Base-by-base conservation (phyloP, 2,113 vertebrate genomes). In the Thomomys bottae region DNA sequence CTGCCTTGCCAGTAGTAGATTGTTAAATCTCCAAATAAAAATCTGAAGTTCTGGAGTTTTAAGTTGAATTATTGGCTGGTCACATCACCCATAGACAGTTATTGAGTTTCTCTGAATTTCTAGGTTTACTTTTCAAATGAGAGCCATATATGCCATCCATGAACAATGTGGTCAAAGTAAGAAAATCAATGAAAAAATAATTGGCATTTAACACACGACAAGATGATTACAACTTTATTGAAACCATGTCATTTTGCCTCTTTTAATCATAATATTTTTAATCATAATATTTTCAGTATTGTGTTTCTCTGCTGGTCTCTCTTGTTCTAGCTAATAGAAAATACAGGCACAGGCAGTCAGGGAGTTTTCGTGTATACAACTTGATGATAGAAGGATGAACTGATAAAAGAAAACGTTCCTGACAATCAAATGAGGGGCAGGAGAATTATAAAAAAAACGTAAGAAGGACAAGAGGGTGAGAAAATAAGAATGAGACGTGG, bases 251-350 rank as follows among this genome's bases (percentile, higher is more conserved):
- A 64, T 84, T 80, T 61, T 23, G 26, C n/a, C n/a, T 54, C 64
- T 64, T 68, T 88, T 87, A 57, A 81, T 85, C 21, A 4, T 64
- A n/a, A n/a, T n/a, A n/a, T n/a, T n/a, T n/a, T n/a, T 87, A 57
- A 81, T 85, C 21, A 4, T 49, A 4, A 54, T 54, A 15, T 54
- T 54, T 54, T 54, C 14, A 54, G 49, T 15, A 54, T 54, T 15
- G 18, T 54, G 49, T 54, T 54, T 54, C 49, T 54, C 18, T 12
- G 15, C 49, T 54, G 3, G 49, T 54, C 15, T 54, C 49, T 54
- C 49, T 54, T 54, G 49, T 54, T 54, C 49, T 15, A 54, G 49
- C 4, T 54, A 15, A 15, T 54, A 54, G 15, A 54, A 54, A 54
- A 54, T 54, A 54, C 15, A 54, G 49, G 11, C 45, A 45, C 6